phyloP scores from a whole-genome alignment of 2,113 vertebrate genomes.

The Paramisgurnus dabryanus region DNA sequence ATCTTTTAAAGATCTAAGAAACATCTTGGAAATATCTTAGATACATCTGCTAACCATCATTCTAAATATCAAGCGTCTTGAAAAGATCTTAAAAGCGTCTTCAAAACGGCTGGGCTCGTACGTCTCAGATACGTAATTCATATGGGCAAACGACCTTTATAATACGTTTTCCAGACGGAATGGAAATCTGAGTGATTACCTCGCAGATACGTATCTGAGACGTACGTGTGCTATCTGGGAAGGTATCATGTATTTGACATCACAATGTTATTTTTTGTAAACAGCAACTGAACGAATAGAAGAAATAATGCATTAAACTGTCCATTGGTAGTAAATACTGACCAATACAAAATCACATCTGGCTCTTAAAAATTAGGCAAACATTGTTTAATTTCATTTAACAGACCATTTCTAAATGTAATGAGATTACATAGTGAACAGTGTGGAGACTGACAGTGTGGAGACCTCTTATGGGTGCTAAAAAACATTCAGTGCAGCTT shows the following conservation, averaged over 20 bases:
- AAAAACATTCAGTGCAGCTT: neutral
- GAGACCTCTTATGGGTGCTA: constrained; percentile 20
- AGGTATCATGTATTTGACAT: constrained; percentile 11
- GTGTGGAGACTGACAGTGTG: neutral
- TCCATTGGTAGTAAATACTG: neutral
- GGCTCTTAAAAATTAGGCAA: constrained; percentile 16
- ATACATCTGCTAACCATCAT: too few relatives aligned
- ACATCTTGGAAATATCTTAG: too few relatives aligned
- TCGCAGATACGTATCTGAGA: too few relatives aligned
- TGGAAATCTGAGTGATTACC: too few relatives aligned
- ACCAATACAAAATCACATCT: constrained; percentile 18
- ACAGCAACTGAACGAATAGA: neutral
- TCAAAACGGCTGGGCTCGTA: too few relatives aligned
- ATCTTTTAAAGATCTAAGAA: too few relatives aligned
- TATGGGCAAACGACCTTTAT: too few relatives aligned
- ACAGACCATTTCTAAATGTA: constrained; percentile 16
- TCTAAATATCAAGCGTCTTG: too few relatives aligned
- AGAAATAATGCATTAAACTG: neutral
- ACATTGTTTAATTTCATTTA: constrained; percentile 1
- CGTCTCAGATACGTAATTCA: too few relatives aligned
- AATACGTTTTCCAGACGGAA: too few relatives aligned
- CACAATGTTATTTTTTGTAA: neutral
- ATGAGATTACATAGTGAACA: neutral
- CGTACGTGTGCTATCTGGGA: too few relatives aligned
- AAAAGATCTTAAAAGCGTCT: too few relatives aligned